Base-by-base conservation (phyloP, 2,888 invertebrate species). In the Drosophila mettleri region DNA sequence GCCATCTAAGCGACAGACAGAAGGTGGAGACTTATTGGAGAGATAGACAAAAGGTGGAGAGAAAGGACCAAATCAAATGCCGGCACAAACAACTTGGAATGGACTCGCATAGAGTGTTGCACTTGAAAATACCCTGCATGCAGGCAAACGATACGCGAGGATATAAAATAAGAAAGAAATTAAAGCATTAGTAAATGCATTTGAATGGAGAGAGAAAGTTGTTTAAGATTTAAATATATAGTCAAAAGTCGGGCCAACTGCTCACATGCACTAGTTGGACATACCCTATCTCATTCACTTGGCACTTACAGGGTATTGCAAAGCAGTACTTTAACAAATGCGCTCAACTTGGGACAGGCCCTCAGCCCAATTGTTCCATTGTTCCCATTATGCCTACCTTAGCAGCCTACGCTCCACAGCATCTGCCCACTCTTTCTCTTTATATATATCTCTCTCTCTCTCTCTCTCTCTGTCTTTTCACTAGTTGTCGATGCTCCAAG, bases 311-410 rank as follows among this genome's bases (percentile, higher is more conserved):
- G 72, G 58, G 54, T 55, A 73, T 55, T 2, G 10, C 34, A 22
- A 29, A 18, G 69, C 10, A 52, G 74, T 52, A 33, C 74, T 68
- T 67, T 49, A 53, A 2, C 59, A 59, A 74, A 57, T 49, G 65
- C 81, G 73, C 61, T 61, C 74, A 81, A 74, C 88, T 87, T 85
- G 63, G 72, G 72, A 82, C 83, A 82, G 76, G 83, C 68, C 78
- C 74, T 66, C 51, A 31, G 54, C 58, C 67, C 74, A 78, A 73
- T 68, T 63, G 69, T 78, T 39, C 74, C 63, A 74, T 78, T 74
- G 78, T 74, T 62, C 52, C 20, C 52, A 59, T 58, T 66, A 66
- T 51, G 69, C 68, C 74, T 55, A 45, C 34, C 48, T 49, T 31
- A 8, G 14, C 24, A 38, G 36, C 43, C 31, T 24, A 41, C 41